Base-by-base conservation (phyloP, 2,888 invertebrate genomes). In the Aporophyla nigra region DNA sequence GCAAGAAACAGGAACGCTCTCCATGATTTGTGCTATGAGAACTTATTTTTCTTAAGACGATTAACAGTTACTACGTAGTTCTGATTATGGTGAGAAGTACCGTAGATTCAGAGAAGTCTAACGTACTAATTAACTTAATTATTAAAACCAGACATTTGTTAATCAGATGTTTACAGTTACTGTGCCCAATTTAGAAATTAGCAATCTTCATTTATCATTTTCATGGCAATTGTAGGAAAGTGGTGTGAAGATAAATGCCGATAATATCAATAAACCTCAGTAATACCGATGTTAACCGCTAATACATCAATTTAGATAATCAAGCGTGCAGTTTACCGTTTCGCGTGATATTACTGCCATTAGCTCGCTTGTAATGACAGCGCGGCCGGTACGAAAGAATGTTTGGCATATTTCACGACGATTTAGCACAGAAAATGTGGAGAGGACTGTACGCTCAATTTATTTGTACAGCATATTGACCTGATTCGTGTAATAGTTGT, bases 321-420 rank as follows among this genome's bases (percentile, higher is more conserved):
- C 69, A 75, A 86, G 73, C 76, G 70, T 66, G 67, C 66, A 70
- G 59, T 87, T 59, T 80, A 87, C 83, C 80, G 86, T 74, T 81
- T 69, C 78, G 67, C 70, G 61, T 65, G 61, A 74, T 56, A 81
- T 85, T 87, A 80, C 76, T 53, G 67, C 71, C 74, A 87, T 83
- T 83, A 85, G 73, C 72, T 65, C 14, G 51, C 69, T 73, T 80
- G 27, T 80, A 81, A 83, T 87, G 78, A 70, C 62, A 24, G 66
- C 21, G 70, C 49, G 27, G 65, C 33, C 54, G 49, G 43, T n/a
- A 43, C 43, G 56, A 67, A 59, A 49, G 56, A 79, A 86, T 76
- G 71, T 73, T 84, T 58, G 67, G 74, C 78, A 88, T 87, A 83
- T 81, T 86, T 88, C 78, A 85, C 79, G 83, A 81, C 75, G 73